Evolutionary conservation across 2,113 vertebrate genomes (phyloP).

Genomic region (Solenodon paradoxus): DNA sequence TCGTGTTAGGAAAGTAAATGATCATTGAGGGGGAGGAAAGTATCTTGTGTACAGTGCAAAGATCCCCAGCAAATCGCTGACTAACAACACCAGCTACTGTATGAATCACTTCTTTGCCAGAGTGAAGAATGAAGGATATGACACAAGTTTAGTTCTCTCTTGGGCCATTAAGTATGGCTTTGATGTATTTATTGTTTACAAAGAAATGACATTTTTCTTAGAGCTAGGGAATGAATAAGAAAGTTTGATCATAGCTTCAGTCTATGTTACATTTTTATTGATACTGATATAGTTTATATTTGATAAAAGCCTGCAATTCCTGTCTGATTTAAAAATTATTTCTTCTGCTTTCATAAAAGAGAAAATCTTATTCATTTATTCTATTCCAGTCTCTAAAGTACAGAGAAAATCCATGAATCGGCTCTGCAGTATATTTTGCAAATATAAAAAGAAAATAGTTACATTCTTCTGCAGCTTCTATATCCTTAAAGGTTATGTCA

Average conservation of each 20-base stretch:
- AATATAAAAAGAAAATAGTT: neutral
- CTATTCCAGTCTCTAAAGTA: neutral
- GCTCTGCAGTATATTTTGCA: neutral
- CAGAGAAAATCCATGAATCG: neutral
- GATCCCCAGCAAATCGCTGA: neutral
- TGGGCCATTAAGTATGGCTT: neutral
- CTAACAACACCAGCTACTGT: neutral
- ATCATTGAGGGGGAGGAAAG: neutral
- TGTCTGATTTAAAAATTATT: neutral
- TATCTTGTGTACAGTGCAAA: neutral
- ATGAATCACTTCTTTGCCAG: neutral
- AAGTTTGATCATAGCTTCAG: neutral
- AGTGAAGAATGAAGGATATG: neutral
- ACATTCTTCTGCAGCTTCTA: neutral
- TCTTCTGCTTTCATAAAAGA: neutral
- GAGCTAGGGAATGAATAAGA: neutral
- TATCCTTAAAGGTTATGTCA: neutral
- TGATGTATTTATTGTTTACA: neutral
- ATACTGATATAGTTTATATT: neutral
- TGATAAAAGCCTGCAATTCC: neutral
- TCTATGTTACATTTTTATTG: neutral
- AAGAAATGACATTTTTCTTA: neutral
- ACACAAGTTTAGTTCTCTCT: neutral
- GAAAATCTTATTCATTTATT: neutral
- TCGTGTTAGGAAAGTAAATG: neutral